Evolutionary conservation across 2,113 vertebrate genomes (phyloP).

Genomic region (Campylomormyrus tamandua): DNA sequence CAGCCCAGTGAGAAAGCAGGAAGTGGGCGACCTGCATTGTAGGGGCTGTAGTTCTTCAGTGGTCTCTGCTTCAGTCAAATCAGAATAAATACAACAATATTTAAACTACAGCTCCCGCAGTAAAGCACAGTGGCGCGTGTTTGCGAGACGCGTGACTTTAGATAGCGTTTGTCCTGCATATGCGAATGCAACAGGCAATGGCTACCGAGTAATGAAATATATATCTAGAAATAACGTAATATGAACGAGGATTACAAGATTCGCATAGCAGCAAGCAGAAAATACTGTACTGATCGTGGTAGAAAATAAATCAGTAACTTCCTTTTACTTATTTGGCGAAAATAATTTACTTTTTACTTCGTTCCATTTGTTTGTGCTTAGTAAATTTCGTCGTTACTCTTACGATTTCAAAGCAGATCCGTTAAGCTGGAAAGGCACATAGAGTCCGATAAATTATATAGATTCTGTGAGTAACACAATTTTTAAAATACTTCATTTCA

Average conservation of each 20-base stretch:
- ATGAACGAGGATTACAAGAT: not conserved
- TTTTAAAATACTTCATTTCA: not conserved
- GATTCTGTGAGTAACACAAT: not conserved
- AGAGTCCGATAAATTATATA: not conserved
- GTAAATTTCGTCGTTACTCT: not conserved
- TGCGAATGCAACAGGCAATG: not conserved
- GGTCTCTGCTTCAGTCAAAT: not conserved
- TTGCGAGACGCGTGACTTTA: not conserved
- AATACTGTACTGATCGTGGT: not conserved
- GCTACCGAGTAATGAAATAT: not conserved
- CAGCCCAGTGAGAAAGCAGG: slow-evolving; percentile 1
- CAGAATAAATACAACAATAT: not conserved
- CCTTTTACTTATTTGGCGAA: not conserved
- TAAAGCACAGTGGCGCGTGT: not conserved
- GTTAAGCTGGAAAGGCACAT: not conserved
- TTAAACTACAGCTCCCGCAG: slow-evolving; percentile 20
- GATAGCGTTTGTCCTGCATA: not conserved
- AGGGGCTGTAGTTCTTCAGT: slow-evolving; percentile 11
- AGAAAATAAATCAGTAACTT: not conserved
- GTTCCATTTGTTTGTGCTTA: not conserved
- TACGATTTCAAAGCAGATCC: not conserved
- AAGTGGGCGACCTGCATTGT: not conserved
- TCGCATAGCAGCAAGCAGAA: not conserved
- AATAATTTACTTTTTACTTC: not conserved
- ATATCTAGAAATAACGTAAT: not conserved